phyloP scores from a whole-genome alignment of 2,113 vertebrate species.

The Phoxinus phoxinus region DNA sequence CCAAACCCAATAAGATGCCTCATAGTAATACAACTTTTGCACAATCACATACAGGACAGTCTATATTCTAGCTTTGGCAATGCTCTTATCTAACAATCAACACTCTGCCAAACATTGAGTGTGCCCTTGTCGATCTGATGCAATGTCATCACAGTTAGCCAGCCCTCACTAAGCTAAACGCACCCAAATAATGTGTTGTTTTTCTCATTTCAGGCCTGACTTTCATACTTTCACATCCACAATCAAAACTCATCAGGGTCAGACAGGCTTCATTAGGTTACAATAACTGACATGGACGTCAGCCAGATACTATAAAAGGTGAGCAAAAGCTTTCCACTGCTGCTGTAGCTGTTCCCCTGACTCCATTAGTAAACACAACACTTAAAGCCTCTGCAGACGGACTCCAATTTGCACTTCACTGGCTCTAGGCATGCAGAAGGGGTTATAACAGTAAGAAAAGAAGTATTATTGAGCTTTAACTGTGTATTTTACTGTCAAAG shows the following conservation, averaged over 20 bases:
- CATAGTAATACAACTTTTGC: constrained; percentile 43
- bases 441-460: neutral
- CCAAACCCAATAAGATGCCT: constrained; percentile 4
- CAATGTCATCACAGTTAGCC: constrained; percentile 25
- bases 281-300: constrained; percentile 39
- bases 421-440: neutral
- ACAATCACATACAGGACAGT: constrained; percentile 34
- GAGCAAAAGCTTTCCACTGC: neutral
- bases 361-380: constrained; percentile 19
- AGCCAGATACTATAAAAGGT: constrained; percentile 37
- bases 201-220: neutral
- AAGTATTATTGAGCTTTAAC: neutral
- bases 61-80: constrained; percentile 28
- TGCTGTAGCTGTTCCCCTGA: neutral
- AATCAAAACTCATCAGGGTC: constrained; percentile 44
- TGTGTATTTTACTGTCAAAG: constrained; percentile 24
- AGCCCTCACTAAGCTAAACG: constrained; percentile 6
- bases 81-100: constrained; percentile 55
- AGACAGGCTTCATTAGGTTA: constrained; percentile 50
- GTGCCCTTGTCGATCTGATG: constrained; percentile 34
- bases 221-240: constrained; percentile 46
- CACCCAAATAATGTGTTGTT: neutral
- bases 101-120: constrained; percentile 37
- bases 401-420: constrained; percentile 26
- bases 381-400: constrained; percentile 12